phyloP scores from a whole-genome alignment of 2,797 vertebrate species.

The Paratrypauchen microcephalus region DNA sequence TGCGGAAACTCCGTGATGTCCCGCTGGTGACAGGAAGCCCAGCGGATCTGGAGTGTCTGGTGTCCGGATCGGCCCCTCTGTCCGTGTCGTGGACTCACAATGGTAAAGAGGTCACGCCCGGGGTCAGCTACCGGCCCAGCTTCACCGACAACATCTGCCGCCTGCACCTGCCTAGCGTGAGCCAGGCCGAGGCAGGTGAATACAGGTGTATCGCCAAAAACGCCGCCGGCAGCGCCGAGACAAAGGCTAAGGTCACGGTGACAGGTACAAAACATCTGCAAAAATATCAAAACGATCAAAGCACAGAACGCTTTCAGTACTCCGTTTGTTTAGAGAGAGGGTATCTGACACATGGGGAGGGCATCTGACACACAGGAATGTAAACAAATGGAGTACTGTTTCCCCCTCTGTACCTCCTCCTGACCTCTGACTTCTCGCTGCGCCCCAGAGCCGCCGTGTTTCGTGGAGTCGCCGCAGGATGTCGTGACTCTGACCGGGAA shows the following conservation, averaged over 20 bases:
- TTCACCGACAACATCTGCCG: conserved; percentile 83
- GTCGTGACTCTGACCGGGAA: conserved; percentile 81
- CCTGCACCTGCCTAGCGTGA: conserved; percentile 78
- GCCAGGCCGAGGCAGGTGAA: conserved; percentile 83
- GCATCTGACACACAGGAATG: too few relatives aligned
- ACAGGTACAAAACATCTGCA: conserved; percentile 77
- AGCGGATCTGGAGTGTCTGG: conserved; percentile 88
- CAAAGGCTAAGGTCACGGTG: conserved; percentile 82
- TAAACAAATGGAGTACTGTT: too few relatives aligned
- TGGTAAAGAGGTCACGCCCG: conserved; percentile 83
- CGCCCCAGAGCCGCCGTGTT: conserved; percentile 84
- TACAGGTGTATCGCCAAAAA: conserved; percentile 88
- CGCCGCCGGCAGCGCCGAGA: conserved; percentile 85
- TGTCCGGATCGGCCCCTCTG: conserved; percentile 89
- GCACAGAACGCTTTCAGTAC: not conserved
- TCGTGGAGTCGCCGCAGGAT: conserved; percentile 82
- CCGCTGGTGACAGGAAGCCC: conserved; percentile 87
- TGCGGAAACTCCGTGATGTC: conserved; percentile 87
- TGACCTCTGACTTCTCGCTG: not conserved
- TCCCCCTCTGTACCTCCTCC: too few relatives aligned
- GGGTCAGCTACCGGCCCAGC: conserved; percentile 84
- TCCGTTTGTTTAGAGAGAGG: too few relatives aligned
- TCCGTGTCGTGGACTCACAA: conserved; percentile 90
- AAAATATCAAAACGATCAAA: not conserved
- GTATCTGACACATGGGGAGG: too few relatives aligned